A percentile compares a stretch with the other conserved stretches of the same genome.
phyloP scores from a whole-genome alignment of 2,797 vertebrate genomes.

The Mormyrops attenuatus region DNA sequence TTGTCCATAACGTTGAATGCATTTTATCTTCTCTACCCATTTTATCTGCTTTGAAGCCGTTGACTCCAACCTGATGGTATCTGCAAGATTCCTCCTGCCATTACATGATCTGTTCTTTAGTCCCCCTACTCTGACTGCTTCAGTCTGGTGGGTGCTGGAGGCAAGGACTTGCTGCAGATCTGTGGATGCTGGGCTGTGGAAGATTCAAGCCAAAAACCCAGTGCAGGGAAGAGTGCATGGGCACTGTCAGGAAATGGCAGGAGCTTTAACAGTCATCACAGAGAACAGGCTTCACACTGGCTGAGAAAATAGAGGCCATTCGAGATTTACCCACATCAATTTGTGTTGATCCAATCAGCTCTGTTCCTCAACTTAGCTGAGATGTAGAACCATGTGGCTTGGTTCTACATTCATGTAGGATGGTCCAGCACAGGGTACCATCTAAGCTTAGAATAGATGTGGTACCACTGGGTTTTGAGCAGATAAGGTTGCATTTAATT shows the following conservation, averaged over 20 bases:
- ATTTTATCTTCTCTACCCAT: background rate
- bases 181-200: background rate
- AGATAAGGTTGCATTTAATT: constrained; percentile 2
- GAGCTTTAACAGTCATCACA: background rate
- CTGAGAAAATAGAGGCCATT: background rate
- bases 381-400: background rate
- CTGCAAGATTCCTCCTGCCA: background rate
- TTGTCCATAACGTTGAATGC: background rate
- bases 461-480: background rate
- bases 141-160: background rate
- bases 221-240: background rate
- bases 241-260: background rate
- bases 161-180: background rate
- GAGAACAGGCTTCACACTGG: background rate
- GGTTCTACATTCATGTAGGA: background rate
- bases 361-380: background rate
- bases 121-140: background rate
- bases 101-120: background rate
- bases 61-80: background rate
- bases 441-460: background rate
- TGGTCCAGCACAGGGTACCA: background rate
- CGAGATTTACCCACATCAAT: background rate
- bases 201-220: background rate
- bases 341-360: background rate
- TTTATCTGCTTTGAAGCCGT: background rate